A percentile compares a stretch with the other conserved stretches of the same genome.
phyloP scores from a whole-genome alignment of 1,140 invertebrate species.

The Araneus ventricosus region DNA sequence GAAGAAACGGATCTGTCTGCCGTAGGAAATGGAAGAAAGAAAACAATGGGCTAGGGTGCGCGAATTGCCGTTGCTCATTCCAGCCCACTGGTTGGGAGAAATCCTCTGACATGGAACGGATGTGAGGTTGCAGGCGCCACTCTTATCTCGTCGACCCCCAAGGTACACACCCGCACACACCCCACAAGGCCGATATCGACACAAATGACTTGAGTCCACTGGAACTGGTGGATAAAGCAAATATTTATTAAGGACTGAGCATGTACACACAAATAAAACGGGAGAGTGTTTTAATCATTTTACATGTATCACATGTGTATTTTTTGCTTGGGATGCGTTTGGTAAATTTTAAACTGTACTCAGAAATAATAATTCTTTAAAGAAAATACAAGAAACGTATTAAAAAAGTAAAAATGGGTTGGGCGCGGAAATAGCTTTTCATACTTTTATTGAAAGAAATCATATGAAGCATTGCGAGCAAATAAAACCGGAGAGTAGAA shows the following conservation, averaged over 20 bases:
- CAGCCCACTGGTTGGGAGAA: constrained; percentile 5
- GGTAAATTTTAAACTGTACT: too few relatives aligned
- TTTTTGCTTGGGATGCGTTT: too few relatives aligned
- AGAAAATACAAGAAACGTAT: too few relatives aligned
- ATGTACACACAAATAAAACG: too few relatives aligned
- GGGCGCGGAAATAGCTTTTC: too few relatives aligned
- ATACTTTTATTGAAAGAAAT: too few relatives aligned
- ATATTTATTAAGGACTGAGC: neutral
- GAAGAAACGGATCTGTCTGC: neutral
- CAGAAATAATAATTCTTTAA: too few relatives aligned
- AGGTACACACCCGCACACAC: neutral
- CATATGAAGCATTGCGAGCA: too few relatives aligned
- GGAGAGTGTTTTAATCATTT: too few relatives aligned
- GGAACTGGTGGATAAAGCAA: neutral
- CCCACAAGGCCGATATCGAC: neutral
- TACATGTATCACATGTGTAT: too few relatives aligned
- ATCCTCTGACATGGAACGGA: constrained; percentile 46
- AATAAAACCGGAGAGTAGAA: too few relatives aligned
- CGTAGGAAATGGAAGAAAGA: neutral
- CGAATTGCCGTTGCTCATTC: constrained; percentile 27
- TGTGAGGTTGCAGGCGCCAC: constrained; percentile 46
- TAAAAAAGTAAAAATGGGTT: too few relatives aligned
- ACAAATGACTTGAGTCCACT: constrained; percentile 21
- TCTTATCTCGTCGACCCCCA: constrained; percentile 29
- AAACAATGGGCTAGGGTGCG: neutral